Percentiles rank a stretch among this genome's conserved stretches.
Evolutionary conservation across 2,113 vertebrate species (phyloP).

Genomic region (Actenoides hombroni): DNA sequence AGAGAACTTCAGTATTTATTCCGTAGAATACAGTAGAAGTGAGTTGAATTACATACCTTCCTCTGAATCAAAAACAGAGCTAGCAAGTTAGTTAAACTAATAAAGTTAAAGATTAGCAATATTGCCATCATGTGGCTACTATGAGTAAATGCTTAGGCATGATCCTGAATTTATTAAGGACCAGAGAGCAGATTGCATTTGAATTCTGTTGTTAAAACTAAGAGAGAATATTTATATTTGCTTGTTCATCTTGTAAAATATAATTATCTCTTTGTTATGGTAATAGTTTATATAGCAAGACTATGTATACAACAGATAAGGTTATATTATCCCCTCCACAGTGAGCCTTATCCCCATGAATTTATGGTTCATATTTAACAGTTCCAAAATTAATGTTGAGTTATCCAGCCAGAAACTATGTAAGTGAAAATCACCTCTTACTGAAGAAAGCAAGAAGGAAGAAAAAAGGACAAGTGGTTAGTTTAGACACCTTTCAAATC

Average conservation of each 20-base stretch:
- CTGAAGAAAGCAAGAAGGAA: neutral
- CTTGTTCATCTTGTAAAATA: neutral
- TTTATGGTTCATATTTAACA: neutral
- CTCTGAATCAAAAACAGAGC: neutral
- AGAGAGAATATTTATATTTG: neutral
- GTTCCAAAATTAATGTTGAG: neutral
- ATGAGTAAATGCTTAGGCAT: neutral
- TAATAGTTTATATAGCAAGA: neutral
- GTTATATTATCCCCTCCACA: neutral
- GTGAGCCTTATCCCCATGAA: neutral
- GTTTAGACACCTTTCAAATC: neutral
- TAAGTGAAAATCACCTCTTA: neutral
- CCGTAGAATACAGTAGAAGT: neutral
- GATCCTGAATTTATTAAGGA: neutral
- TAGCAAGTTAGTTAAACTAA: neutral
- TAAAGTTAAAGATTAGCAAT: slow-evolving; percentile 40
- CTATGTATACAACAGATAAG: neutral
- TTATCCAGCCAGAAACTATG: neutral
- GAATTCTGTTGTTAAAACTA: neutral
- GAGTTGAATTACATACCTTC: neutral
- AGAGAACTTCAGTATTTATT: neutral
- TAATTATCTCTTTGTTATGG: neutral
- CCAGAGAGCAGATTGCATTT: neutral
- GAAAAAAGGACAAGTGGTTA: neutral
- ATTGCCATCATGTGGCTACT: slow-evolving; percentile 65